phyloP scores from a whole-genome alignment of 2,888 invertebrate species.

The Spisula subtruncata region DNA sequence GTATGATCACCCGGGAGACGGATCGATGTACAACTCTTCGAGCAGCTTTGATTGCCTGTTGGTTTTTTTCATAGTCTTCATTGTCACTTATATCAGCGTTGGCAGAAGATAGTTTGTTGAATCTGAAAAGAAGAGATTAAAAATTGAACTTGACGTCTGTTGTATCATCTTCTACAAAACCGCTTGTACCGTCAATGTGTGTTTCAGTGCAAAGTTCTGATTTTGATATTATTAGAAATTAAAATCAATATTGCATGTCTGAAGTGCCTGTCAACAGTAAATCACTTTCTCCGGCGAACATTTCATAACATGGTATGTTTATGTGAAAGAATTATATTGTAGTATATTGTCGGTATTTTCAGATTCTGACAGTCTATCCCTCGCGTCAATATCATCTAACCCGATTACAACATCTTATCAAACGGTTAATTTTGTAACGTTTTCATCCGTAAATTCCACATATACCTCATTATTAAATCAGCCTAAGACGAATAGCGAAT shows the following conservation, averaged over 20 bases:
- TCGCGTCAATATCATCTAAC: not conserved
- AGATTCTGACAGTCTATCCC: not conserved
- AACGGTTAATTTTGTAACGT: not conserved
- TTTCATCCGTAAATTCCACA: constrained; percentile 3
- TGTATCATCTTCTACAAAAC: not conserved
- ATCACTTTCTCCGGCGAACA: not conserved
- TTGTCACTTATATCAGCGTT: constrained; percentile 52
- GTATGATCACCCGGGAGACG: constrained; percentile 71
- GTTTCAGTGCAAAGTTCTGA: not conserved
- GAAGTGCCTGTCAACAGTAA: not conserved
- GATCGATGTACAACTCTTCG: constrained; percentile 48
- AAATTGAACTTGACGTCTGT: not conserved
- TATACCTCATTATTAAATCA: not conserved
- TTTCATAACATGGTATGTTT: not conserved
- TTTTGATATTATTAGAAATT: not conserved
- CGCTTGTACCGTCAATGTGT: not conserved
- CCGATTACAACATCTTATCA: not conserved
- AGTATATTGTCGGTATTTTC: not conserved
- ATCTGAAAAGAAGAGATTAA: constrained; percentile 59
- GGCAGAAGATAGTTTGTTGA: constrained; percentile 64
- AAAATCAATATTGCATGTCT: not conserved
- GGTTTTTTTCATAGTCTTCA: constrained; percentile 51
- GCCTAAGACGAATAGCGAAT: not conserved
- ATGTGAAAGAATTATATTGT: not conserved
- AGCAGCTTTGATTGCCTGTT: constrained; percentile 20